These are phyloP conservation scores for Scaptomyza polygonia DNA, from an alignment of 2,888 invertebrate genomes.

Conservation along the genomic window DNA sequence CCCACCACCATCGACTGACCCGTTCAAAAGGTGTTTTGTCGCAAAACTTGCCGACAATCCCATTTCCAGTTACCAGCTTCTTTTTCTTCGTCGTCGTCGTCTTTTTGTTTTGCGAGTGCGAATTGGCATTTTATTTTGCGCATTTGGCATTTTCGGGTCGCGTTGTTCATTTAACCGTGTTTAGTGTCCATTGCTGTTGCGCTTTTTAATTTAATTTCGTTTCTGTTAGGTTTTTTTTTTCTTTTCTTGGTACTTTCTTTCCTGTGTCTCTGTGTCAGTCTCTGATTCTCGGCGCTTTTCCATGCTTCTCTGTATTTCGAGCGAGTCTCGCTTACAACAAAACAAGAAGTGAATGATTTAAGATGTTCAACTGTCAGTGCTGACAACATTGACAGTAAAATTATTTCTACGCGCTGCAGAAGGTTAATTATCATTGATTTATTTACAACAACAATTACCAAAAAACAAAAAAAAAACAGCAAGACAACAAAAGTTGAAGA, in stretches of 20 bases:
- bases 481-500: constrained; percentile 13
- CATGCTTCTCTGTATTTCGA: too few relatives aligned
- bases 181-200: constrained; percentile 70
- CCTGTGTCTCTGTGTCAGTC: constrained; percentile 35
- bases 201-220: constrained; percentile 71
- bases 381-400: constrained; percentile 79
- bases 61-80: constrained; percentile 9
- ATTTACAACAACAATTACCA: constrained; percentile 68
- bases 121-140: constrained; percentile 75
- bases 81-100: background rate
- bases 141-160: constrained; percentile 75
- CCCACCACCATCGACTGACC: background rate
- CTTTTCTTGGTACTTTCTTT: too few relatives aligned
- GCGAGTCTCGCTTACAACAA: constrained; percentile 20
- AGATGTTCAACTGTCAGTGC: constrained; percentile 77
- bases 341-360: constrained; percentile 72
- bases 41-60: constrained; percentile 27
- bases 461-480: constrained; percentile 17
- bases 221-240: constrained; percentile 8
- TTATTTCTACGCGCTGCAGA: constrained; percentile 74
- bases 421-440: constrained; percentile 79
- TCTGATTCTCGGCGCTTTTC: background rate
- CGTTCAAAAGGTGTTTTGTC: constrained; percentile 70
- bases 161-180: constrained; percentile 74
- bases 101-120: constrained; percentile 54